Conservation (phyloP, 2,888 invertebrate species). For the Drosophila hamatofila region DNA sequence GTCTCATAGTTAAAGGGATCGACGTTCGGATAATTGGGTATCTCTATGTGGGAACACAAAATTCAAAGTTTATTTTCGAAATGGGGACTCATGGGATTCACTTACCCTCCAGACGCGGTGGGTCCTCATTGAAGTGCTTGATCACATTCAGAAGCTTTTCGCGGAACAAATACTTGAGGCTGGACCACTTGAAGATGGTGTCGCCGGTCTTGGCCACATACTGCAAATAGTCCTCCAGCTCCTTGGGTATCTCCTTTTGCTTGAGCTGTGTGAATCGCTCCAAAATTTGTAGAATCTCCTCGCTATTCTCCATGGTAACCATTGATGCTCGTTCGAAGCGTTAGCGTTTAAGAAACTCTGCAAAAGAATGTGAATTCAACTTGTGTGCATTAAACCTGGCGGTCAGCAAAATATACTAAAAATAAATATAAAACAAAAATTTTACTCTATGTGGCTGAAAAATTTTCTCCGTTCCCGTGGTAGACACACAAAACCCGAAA, state of each 20-base stretch:
- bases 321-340: constrained; percentile 44
- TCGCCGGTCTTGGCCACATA: constrained; percentile 97
- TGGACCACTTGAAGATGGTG: constrained; percentile 96
- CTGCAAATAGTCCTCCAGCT: constrained; percentile 93
- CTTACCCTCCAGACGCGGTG: constrained; percentile 87
- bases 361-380: constrained; percentile 24
- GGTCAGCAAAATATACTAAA: not conserved
- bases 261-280: constrained; percentile 93
- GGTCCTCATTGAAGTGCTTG: constrained; percentile 93
- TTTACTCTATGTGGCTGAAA: constrained; percentile 6
- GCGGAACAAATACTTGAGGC: constrained; percentile 94
- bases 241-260: constrained; percentile 93
- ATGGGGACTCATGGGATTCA: not conserved
- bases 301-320: constrained; percentile 91
- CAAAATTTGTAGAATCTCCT: constrained; percentile 92
- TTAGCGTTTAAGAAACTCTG: constrained; percentile 31
- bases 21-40: constrained; percentile 95
- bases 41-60: constrained; percentile 86
- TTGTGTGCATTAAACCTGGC: constrained; percentile 28
- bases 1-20: constrained; percentile 95
- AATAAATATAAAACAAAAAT: not conserved
- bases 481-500: constrained; percentile 61
- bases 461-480: constrained; percentile 39
- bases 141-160: constrained; percentile 95
- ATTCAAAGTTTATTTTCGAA: not conserved